phyloP scores from a whole-genome alignment of 2,113 vertebrate genomes.

The Noctilio leporinus region DNA sequence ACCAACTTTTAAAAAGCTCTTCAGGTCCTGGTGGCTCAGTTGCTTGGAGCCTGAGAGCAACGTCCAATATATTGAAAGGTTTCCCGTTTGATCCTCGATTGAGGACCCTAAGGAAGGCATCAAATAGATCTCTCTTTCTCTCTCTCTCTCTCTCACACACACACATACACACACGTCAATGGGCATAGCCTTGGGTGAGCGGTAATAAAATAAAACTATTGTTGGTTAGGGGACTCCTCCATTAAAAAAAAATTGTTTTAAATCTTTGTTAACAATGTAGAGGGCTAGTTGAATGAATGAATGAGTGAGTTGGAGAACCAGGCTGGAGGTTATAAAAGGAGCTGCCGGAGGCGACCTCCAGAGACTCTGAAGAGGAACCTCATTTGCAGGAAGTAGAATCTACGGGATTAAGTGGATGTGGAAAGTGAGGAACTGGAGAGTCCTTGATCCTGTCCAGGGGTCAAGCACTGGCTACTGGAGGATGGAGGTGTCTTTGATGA shows the following conservation, averaged over 20 bases:
- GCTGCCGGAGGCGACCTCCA: not conserved
- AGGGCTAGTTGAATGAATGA: not conserved
- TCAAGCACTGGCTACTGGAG: not conserved
- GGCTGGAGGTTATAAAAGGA: not conserved
- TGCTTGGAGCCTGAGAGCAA: too few relatives aligned
- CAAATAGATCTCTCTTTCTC: too few relatives aligned
- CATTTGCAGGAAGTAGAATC: not conserved
- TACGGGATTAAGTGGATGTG: not conserved
- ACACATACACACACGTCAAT: too few relatives aligned
- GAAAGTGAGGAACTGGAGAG: not conserved
- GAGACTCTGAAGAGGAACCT: not conserved
- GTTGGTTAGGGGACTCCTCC: too few relatives aligned
- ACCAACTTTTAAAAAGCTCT: not conserved
- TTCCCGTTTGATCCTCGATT: too few relatives aligned
- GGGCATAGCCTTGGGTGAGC: too few relatives aligned
- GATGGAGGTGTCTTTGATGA: not conserved
- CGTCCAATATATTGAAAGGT: too few relatives aligned
- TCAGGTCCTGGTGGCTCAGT: not conserved
- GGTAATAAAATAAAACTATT: too few relatives aligned
- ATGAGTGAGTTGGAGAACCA: not conserved
- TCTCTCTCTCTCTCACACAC: too few relatives aligned
- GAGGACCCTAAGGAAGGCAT: too few relatives aligned
- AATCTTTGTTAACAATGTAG: not conserved
- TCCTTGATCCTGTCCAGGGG: too few relatives aligned
- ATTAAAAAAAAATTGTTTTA: too few relatives aligned